A percentile compares a stretch with the other conserved stretches of the same genome.
Conservation (phyloP, 2,888 invertebrate genomes). For the Drosophila fulvimacula region DNA sequence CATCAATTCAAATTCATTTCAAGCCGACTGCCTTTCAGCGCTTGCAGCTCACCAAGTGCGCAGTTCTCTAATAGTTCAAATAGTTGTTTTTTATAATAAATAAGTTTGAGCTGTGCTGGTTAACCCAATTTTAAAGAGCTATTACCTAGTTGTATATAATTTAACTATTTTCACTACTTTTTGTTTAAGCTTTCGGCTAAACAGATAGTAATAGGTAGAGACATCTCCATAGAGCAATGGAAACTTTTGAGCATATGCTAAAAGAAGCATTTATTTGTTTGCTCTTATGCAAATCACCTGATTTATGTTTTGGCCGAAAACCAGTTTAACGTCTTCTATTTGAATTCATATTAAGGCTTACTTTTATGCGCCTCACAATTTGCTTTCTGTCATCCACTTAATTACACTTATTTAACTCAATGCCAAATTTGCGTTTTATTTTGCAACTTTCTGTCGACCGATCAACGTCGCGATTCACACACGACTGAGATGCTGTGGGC, state of each 20-base stretch:
- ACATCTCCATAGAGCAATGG: too few species aligned
- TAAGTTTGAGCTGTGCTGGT: too few species aligned
- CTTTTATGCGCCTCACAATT: not conserved
- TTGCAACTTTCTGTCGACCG: not conserved
- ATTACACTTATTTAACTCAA: not conserved
- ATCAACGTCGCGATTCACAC: not conserved
- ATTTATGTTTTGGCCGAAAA: not conserved
- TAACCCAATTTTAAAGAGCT: too few species aligned
- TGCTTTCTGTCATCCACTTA: not conserved
- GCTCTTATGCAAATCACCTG: not conserved
- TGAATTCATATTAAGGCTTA: too few species aligned
- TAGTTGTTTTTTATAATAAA: too few species aligned
- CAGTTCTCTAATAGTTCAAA: not conserved
- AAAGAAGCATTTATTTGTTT: not conserved
- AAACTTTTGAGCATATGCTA: too few species aligned
- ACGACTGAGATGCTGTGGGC: slow-evolving; percentile 4
- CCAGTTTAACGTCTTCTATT: not conserved
- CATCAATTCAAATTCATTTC: slow-evolving; percentile 9
- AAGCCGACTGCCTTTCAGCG: not conserved
- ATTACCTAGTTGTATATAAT: too few species aligned
- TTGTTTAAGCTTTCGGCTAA: too few species aligned
- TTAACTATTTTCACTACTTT: too few species aligned
- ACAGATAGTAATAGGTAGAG: too few species aligned
- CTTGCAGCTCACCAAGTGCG: not conserved
- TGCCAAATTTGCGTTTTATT: not conserved